Evolutionary conservation across 2,113 vertebrate species (phyloP).

Genomic region (Uria aalge): DNA sequence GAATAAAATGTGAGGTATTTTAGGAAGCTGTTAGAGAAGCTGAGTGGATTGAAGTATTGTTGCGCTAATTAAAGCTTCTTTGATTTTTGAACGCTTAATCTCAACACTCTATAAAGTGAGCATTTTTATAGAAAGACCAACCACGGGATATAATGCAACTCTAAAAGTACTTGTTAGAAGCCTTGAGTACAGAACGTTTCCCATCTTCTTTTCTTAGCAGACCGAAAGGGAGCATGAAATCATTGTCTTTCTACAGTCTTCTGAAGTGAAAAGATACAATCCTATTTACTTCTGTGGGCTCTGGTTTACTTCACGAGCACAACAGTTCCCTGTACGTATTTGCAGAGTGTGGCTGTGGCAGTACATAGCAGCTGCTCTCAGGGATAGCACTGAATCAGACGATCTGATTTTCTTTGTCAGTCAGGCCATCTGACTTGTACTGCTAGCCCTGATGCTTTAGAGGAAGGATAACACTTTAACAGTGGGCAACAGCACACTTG

Average conservation of each 20-base stretch:
- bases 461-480: neutral
- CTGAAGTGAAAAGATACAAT: neutral
- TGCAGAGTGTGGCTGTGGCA: neutral
- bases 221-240: neutral
- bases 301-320: neutral
- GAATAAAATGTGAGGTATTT: conserved; percentile 40
- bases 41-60: conserved; percentile 34
- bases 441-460: neutral
- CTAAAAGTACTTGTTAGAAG: conserved; percentile 12
- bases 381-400: neutral
- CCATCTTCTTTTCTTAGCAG: neutral
- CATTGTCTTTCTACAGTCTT: neutral
- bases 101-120: neutral
- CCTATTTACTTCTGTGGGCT: neutral
- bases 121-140: conserved; percentile 36
- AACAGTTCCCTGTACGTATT: neutral
- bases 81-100: conserved; percentile 22
- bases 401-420: neutral
- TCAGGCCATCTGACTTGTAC: neutral
- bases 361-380: neutral
- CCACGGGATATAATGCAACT: neutral
- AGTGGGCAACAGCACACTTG: neutral
- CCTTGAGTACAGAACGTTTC: neutral
- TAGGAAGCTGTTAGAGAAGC: conserved; percentile 30
- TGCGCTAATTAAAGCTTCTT: conserved; percentile 56